Conservation (phyloP, 1,140 invertebrate genomes). For the Neuroterus valhalla region DNA sequence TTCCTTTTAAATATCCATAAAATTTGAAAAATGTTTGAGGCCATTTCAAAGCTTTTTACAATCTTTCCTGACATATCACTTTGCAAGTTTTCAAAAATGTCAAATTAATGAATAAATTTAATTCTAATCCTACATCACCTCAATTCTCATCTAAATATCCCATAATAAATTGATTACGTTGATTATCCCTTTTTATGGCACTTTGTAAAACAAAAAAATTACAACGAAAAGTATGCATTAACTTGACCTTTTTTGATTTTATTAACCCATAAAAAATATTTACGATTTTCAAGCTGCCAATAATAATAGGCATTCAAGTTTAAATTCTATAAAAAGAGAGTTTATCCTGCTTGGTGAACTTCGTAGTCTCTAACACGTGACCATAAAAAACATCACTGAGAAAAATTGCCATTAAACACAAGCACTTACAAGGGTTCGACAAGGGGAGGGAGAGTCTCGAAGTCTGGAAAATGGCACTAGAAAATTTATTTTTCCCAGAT, state of each 20-base stretch:
- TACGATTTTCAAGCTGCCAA: background rate
- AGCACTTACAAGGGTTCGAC: constrained; percentile 16
- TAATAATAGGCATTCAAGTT: background rate
- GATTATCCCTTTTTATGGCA: no score
- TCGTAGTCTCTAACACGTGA: background rate
- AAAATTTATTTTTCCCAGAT: constrained; percentile 4
- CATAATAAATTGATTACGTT: no score
- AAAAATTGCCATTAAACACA: constrained; percentile 25
- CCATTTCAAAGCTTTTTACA: no score
- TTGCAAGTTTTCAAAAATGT: no score
- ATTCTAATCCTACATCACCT: no score
- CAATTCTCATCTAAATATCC: no score
- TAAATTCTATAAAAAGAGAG: background rate
- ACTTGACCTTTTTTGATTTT: background rate
- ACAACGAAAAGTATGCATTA: background rate
- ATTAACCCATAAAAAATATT: background rate
- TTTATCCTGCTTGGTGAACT: background rate
- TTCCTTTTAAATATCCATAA: no score
- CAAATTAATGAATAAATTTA: no score
- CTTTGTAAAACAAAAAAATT: no score
- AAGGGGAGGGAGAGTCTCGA: background rate
- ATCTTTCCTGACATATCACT: no score
- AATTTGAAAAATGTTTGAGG: no score
- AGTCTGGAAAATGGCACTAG: constrained; percentile 4
- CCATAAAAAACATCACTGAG: constrained; percentile 13